phyloP scores from a whole-genome alignment of 2,113 vertebrate genomes.

The Thomomys bottae region DNA sequence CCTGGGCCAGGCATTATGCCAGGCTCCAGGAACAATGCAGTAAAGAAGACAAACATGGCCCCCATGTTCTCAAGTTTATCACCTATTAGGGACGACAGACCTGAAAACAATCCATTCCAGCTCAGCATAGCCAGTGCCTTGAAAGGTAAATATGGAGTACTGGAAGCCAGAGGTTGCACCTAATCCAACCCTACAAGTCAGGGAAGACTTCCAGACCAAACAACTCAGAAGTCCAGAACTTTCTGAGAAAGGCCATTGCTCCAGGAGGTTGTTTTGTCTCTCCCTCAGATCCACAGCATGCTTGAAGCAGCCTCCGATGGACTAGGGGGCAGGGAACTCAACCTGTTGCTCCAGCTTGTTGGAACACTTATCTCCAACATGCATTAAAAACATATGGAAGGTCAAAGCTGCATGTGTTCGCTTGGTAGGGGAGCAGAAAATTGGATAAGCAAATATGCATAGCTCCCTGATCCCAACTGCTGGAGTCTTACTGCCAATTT shows the following conservation, averaged over 20 bases:
- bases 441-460: slow-evolving; percentile 59
- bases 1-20: neutral
- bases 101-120: neutral
- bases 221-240: neutral
- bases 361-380: slow-evolving; percentile 54
- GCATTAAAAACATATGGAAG: slow-evolving; percentile 72
- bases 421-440: slow-evolving; percentile 62
- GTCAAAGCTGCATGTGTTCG: slow-evolving; percentile 51
- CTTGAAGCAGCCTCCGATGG: slow-evolving; percentile 46
- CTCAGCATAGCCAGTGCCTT: neutral
- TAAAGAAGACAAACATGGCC: neutral
- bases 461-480: slow-evolving; percentile 19
- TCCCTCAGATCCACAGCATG: slow-evolving; percentile 66
- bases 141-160: neutral
- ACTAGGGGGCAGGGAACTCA: neutral
- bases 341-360: slow-evolving; percentile 75
- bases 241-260: neutral
- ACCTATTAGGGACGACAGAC: neutral
- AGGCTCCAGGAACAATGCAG: neutral
- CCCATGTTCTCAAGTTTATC: neutral
- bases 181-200: neutral
- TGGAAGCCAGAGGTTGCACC: neutral
- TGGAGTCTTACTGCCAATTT: slow-evolving; percentile 39
- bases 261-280: neutral
- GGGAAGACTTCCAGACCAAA: neutral